These are phyloP conservation scores for Lipotes vexillifer DNA, from an alignment of 2,113 vertebrate species.

Conservation along the genomic window DNA sequence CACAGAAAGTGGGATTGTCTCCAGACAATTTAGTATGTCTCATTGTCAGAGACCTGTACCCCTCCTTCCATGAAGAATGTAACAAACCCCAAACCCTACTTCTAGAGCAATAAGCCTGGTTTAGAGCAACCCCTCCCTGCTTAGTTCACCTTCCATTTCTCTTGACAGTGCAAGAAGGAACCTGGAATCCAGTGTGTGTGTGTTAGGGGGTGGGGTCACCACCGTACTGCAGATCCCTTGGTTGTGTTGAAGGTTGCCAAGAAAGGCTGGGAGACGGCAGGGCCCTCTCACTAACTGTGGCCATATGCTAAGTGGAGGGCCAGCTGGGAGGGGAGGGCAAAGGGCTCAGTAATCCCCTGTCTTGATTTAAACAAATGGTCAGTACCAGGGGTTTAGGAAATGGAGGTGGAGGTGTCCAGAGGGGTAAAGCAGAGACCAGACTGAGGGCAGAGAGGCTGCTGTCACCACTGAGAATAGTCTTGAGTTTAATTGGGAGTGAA, in stretches of 20 bases:
- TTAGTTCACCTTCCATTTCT: not conserved
- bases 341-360: not conserved
- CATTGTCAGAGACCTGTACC: not conserved
- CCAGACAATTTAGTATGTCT: not conserved
- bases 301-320: not conserved
- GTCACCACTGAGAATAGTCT: not conserved
- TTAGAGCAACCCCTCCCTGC: not conserved
- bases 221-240: not conserved
- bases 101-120: not conserved
- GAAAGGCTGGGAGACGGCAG: not conserved
- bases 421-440: not conserved
- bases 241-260: not conserved
- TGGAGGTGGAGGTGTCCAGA: not conserved
- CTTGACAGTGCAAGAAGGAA: not conserved
- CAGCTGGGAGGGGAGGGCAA: not conserved
- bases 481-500: not conserved
- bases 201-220: not conserved
- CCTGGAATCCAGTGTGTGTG: not conserved
- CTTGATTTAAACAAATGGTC: not conserved
- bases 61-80: not conserved
- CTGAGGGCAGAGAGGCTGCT: not conserved
- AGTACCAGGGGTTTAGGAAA: not conserved
- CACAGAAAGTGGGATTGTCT: not conserved
- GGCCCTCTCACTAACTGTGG: not conserved
- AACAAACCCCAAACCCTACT: not conserved